These are phyloP conservation scores for Cyanistes caeruleus DNA, from an alignment of 2,113 vertebrate species.

Conservation along the genomic window DNA sequence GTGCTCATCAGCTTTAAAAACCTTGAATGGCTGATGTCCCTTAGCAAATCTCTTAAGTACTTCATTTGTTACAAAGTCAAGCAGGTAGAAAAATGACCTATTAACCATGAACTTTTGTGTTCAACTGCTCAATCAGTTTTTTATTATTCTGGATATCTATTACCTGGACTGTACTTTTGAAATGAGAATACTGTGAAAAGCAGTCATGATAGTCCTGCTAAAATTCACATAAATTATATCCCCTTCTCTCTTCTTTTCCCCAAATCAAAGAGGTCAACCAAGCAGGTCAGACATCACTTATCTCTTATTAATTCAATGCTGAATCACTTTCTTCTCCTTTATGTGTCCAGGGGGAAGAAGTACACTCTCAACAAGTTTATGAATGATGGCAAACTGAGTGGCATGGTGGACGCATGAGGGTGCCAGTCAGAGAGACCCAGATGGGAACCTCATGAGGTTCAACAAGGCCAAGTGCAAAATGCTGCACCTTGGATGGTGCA, in stretches of 20 bases:
- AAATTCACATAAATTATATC: background rate
- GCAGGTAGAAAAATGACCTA: background rate
- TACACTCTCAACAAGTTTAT: background rate
- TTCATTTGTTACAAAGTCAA: background rate
- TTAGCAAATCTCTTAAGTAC: background rate
- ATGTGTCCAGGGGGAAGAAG: background rate
- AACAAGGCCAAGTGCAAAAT: background rate
- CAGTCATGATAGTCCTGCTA: background rate
- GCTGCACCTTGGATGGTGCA: accelerated
- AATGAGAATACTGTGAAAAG: background rate
- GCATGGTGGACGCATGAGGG: accelerated
- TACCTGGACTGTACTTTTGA: background rate
- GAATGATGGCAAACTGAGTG: accelerated
- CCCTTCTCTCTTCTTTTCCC: background rate
- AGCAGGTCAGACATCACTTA: background rate
- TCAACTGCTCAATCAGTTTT: background rate
- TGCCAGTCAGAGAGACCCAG: background rate
- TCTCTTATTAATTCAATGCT: background rate
- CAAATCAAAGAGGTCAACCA: background rate
- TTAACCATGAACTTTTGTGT: background rate
- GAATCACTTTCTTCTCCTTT: background rate
- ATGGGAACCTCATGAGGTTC: background rate
- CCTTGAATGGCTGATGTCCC: background rate
- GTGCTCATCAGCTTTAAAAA: background rate
- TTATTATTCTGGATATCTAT: background rate